Percentiles rank a stretch among this genome's conserved stretches.
Conservation (phyloP, 2,888 invertebrate species). For the Choreutis nemorana region DNA sequence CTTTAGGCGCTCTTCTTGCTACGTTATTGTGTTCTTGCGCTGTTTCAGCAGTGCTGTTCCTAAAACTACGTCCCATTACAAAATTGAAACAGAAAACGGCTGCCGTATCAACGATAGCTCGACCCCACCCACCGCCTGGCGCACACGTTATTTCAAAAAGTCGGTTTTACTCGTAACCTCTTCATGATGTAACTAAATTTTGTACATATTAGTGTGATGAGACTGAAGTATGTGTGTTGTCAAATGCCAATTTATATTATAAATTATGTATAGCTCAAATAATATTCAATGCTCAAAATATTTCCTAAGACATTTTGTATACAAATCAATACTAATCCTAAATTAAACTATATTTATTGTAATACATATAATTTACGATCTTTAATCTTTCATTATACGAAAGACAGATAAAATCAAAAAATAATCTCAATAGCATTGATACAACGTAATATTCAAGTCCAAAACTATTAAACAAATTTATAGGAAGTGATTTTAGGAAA, state of each 20-base stretch:
- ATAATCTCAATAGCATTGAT: too few species aligned
- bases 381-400: too few species aligned
- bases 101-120: slow-evolving; percentile 48
- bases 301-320: too few species aligned
- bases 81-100: slow-evolving; percentile 64
- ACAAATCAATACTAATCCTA: too few species aligned
- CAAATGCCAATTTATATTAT: too few species aligned
- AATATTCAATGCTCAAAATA: too few species aligned
- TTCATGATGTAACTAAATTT: slow-evolving; percentile 44
- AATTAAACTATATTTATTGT: too few species aligned
- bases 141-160: slow-evolving; percentile 65
- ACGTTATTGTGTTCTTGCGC: slow-evolving; percentile 86
- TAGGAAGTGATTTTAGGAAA: slow-evolving; percentile 20
- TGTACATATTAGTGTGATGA: slow-evolving; percentile 65
- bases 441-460: too few species aligned
- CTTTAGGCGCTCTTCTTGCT: slow-evolving; percentile 81
- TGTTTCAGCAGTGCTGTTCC: slow-evolving; percentile 85
- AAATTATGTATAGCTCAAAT: too few species aligned
- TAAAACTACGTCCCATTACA: slow-evolving; percentile 78
- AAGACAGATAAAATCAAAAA: too few species aligned
- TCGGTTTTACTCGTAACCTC: slow-evolving; percentile 73
- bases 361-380: too few species aligned
- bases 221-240: slow-evolving; percentile 61
- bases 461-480: too few species aligned
- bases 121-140: slow-evolving; percentile 47